These are phyloP conservation scores for Serilophus lunatus DNA, from an alignment of 2,113 vertebrate species.

Conservation along the genomic window DNA sequence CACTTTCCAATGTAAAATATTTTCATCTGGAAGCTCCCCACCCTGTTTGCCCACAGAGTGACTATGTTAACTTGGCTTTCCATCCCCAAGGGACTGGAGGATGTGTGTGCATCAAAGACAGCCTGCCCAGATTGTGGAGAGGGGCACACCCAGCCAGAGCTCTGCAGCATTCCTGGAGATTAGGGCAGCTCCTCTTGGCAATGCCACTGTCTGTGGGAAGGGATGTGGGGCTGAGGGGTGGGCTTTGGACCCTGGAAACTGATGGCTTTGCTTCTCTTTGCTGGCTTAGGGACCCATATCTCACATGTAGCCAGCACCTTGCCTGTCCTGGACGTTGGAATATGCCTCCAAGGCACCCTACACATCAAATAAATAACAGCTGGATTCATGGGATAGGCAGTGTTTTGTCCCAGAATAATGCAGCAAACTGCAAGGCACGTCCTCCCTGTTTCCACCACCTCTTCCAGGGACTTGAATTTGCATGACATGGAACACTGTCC, in stretches of 20 bases:
- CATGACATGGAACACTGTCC: background rate
- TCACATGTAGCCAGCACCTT: background rate
- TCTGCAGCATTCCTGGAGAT: background rate
- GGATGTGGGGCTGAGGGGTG: background rate
- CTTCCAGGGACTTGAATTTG: background rate
- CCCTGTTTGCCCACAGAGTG: conserved; percentile 10
- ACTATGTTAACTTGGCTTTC: background rate
- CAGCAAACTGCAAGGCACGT: background rate
- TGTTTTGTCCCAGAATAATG: background rate
- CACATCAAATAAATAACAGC: background rate
- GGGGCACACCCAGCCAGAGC: background rate
- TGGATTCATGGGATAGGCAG: background rate
- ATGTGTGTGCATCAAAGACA: background rate
- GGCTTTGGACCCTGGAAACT: background rate
- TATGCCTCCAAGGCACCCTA: background rate
- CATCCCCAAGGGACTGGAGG: background rate
- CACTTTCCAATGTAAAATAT: background rate
- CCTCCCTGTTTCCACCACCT: background rate
- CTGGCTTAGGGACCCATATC: background rate
- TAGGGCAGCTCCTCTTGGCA: background rate
- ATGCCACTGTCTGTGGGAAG: background rate
- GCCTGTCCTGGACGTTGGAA: background rate
- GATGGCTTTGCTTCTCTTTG: background rate
- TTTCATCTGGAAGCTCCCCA: background rate
- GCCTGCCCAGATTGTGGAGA: background rate